Evolutionary conservation across 1,140 invertebrate species (phyloP).

Genomic region (Plectrocnemia conspersa): DNA sequence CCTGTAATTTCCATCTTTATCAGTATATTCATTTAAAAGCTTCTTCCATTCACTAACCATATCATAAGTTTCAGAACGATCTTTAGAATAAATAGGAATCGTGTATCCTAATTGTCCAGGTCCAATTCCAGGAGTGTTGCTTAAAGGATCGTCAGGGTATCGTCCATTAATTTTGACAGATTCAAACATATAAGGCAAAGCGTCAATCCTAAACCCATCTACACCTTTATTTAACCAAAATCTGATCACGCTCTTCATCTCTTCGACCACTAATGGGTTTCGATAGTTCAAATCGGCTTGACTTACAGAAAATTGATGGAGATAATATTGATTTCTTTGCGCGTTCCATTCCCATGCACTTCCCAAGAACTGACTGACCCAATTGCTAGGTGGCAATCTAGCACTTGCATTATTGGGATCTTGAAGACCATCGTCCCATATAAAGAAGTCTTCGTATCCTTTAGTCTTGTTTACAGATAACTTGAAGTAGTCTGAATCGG

Average conservation of each 20-base stretch:
- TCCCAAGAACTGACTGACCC: conserved; percentile 55
- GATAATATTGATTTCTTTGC: conserved; percentile 61
- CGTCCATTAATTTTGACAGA: conserved; percentile 45
- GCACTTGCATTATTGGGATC: conserved; percentile 29
- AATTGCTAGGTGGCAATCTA: conserved; percentile 50
- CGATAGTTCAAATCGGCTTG: conserved; percentile 70
- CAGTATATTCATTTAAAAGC: conserved; percentile 52
- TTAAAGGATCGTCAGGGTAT: conserved; percentile 58
- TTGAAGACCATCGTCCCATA: conserved; percentile 57
- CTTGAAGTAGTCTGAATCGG: conserved; percentile 66
- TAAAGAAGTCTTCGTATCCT: conserved; percentile 63
- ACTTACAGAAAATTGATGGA: conserved; percentile 59
- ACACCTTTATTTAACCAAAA: conserved; percentile 67
- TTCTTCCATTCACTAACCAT: conserved; percentile 59
- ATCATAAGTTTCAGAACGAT: conserved; percentile 57
- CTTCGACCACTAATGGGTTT: conserved; percentile 50
- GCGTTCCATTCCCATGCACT: conserved; percentile 64
- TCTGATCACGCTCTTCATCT: conserved; percentile 54
- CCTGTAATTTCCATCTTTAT: conserved; percentile 46
- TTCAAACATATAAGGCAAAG: conserved; percentile 60
- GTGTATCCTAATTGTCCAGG: conserved; percentile 46
- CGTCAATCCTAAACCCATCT: conserved; percentile 67
- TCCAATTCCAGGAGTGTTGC: conserved; percentile 40
- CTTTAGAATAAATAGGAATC: conserved; percentile 59
- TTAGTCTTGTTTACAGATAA: conserved; percentile 51